Percentiles rank a stretch among this genome's conserved stretches.
These are phyloP conservation scores for Pogonus chalceus DNA, from an alignment of 1,140 invertebrate genomes.

Conservation along the genomic window DNA sequence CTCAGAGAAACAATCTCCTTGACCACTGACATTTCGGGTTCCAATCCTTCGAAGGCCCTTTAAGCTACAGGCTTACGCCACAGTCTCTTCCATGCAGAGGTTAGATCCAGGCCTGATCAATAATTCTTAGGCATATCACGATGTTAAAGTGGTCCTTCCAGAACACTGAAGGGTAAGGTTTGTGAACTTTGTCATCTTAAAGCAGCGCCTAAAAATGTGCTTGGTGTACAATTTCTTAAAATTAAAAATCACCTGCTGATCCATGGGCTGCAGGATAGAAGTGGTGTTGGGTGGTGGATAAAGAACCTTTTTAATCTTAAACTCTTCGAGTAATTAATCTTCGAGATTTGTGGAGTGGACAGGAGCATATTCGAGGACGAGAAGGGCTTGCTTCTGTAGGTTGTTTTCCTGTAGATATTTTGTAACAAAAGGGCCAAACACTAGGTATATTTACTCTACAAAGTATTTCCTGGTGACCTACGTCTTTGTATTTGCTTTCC, in stretches of 20 bases:
- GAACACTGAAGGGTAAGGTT: constrained; percentile 19
- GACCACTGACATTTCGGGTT: constrained; percentile 14
- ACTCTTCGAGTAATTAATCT: constrained; percentile 12
- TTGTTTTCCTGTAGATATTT: constrained; percentile 19
- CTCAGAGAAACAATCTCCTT: constrained; percentile 28
- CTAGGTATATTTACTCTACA: constrained; percentile 30
- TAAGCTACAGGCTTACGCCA: constrained; percentile 13
- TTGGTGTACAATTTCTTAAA: constrained; percentile 23
- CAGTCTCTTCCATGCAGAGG: constrained; percentile 24
- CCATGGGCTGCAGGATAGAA: constrained; percentile 32
- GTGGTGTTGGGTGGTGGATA: constrained; percentile 16
- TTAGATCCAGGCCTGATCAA: constrained; percentile 23
- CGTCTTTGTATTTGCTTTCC: constrained; percentile 33
- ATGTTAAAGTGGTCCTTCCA: constrained; percentile 19
- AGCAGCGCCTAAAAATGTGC: constrained; percentile 48
- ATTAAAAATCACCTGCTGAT: constrained; percentile 32
- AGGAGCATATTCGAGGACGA: constrained; percentile 25
- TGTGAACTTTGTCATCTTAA: constrained; percentile 19
- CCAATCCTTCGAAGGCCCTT: constrained; percentile 17
- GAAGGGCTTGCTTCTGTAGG: constrained; percentile 16
- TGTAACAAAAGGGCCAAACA: constrained; percentile 28
- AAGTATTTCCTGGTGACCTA: constrained; percentile 34
- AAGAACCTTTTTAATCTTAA: constrained; percentile 18
- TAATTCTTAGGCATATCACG: constrained; percentile 25
- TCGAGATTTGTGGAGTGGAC: constrained; percentile 16